Percentiles rank a stretch among this genome's conserved stretches.
These are phyloP conservation scores for Danaus chrysippus DNA, from an alignment of 2,888 invertebrate species.

Conservation along the genomic window DNA sequence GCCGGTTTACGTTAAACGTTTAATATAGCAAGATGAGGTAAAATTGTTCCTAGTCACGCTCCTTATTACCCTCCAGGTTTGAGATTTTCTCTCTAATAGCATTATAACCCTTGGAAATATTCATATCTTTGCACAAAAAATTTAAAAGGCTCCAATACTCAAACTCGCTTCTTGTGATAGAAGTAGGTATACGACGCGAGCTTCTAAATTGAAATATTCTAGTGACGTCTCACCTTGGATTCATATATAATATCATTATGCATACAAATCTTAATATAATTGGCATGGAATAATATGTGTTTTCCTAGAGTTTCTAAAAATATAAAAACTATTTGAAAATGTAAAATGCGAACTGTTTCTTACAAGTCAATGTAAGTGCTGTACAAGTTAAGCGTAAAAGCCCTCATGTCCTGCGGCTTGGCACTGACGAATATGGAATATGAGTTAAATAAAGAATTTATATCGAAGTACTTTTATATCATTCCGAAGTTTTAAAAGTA, in stretches of 20 bases:
- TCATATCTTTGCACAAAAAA: slow-evolving; percentile 45
- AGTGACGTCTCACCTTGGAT: background rate
- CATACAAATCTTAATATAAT: background rate
- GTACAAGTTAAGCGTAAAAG: slow-evolving; percentile 11
- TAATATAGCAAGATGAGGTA: slow-evolving; percentile 66
- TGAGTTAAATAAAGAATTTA: slow-evolving; percentile 7
- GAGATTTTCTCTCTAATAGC: slow-evolving; percentile 71
- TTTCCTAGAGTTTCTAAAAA: too few species aligned
- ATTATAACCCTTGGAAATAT: slow-evolving; percentile 63
- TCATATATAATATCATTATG: background rate
- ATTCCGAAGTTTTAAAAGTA: background rate
- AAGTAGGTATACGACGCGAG: slow-evolving; percentile 7
- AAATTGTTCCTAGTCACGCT: slow-evolving; percentile 71
- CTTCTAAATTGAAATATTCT: background rate
- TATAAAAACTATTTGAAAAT: slow-evolving; percentile 4
- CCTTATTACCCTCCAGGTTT: slow-evolving; percentile 65
- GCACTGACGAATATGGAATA: slow-evolving; percentile 6
- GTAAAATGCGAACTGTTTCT: slow-evolving; percentile 10
- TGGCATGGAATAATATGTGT: too few species aligned
- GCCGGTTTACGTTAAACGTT: slow-evolving; percentile 44
- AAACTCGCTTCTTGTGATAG: slow-evolving; percentile 12
- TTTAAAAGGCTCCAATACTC: slow-evolving; percentile 32
- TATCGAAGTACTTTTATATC: slow-evolving; percentile 1
- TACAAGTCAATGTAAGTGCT: slow-evolving; percentile 15
- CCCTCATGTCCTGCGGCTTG: slow-evolving; percentile 16